Evolutionary conservation across 2,797 vertebrate genomes (phyloP).

Genomic region (Anabacerthia variegaticeps): DNA sequence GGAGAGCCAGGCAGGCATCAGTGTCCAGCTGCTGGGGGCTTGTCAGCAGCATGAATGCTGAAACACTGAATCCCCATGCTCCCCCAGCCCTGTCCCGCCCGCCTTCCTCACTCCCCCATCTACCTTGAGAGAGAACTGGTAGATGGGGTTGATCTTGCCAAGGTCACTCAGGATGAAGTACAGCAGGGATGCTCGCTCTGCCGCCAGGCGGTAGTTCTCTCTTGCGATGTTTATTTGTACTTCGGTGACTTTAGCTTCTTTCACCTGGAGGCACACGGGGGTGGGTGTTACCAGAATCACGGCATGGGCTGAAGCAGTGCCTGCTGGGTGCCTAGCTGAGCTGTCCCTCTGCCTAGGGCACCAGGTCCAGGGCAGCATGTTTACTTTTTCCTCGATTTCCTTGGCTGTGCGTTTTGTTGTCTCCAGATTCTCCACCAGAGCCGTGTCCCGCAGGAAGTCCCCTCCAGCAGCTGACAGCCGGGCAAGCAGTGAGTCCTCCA

Average conservation of each 20-base stretch:
- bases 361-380: background rate
- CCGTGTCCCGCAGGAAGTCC: slow-evolving; percentile 75
- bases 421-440: slow-evolving; percentile 78
- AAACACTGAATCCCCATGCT: accelerated
- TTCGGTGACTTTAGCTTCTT: slow-evolving; percentile 76
- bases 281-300: background rate
- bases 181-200: slow-evolving; percentile 71
- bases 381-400: slow-evolving; percentile 76
- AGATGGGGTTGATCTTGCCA: slow-evolving; percentile 80
- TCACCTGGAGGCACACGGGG: slow-evolving; percentile 17
- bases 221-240: slow-evolving; percentile 70
- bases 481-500: slow-evolving; percentile 78
- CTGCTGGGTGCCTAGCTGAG: accelerated
- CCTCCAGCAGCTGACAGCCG: slow-evolving; percentile 71
- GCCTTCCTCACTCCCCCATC: accelerated
- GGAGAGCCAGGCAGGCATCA: background rate
- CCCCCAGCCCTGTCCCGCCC: background rate
- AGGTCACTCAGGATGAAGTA: slow-evolving; percentile 81
- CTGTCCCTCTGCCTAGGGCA: accelerated
- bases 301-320: background rate
- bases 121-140: slow-evolving; percentile 82
- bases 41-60: background rate
- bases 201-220: slow-evolving; percentile 75
- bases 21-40: background rate
- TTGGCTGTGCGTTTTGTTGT: slow-evolving; percentile 75